Percentiles rank a stretch among this genome's conserved stretches.
phyloP scores from a whole-genome alignment of 1,140 invertebrate species.

The Dysdera silvatica region DNA sequence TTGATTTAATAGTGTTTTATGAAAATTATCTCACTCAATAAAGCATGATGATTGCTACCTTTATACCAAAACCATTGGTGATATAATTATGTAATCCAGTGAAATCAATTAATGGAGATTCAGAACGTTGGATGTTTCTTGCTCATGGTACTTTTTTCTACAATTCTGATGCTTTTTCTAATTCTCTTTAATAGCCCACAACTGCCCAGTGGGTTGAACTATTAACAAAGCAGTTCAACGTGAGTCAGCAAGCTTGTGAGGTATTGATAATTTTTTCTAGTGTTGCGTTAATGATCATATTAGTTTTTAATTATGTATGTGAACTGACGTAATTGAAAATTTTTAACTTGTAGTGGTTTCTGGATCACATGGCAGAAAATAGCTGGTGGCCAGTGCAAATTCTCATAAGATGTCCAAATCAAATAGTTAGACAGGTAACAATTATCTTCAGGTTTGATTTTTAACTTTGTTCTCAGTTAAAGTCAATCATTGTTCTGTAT shows the following conservation, averaged over 20 bases:
- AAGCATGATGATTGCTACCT: too few species aligned
- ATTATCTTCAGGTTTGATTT: too few species aligned
- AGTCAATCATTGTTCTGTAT: too few species aligned
- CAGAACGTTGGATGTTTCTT: background rate
- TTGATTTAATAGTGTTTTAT: too few species aligned
- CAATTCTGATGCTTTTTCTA: too few species aligned
- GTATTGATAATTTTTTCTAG: slow-evolving; percentile 30
- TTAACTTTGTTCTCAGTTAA: too few species aligned
- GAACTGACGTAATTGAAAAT: background rate
- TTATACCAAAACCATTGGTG: too few species aligned
- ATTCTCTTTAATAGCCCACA: slow-evolving; percentile 58
- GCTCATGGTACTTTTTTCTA: slow-evolving; percentile 6
- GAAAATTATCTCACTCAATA: too few species aligned
- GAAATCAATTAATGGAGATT: slow-evolving; percentile 5
- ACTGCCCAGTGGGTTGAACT: slow-evolving; percentile 95
- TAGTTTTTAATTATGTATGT: background rate
- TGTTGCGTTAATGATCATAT: background rate
- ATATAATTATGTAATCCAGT: background rate
- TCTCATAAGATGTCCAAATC: slow-evolving; percentile 88
- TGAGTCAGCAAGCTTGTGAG: slow-evolving; percentile 78
- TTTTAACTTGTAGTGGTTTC: slow-evolving; percentile 58
- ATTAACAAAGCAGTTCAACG: slow-evolving; percentile 87
- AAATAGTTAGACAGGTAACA: slow-evolving; percentile 82
- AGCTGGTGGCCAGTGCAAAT: slow-evolving; percentile 93
- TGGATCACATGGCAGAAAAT: slow-evolving; percentile 82